A percentile compares a stretch with the other conserved stretches of the same genome.
Evolutionary conservation across 2,113 vertebrate genomes (phyloP).

Genomic region (Siniperca knerii): DNA sequence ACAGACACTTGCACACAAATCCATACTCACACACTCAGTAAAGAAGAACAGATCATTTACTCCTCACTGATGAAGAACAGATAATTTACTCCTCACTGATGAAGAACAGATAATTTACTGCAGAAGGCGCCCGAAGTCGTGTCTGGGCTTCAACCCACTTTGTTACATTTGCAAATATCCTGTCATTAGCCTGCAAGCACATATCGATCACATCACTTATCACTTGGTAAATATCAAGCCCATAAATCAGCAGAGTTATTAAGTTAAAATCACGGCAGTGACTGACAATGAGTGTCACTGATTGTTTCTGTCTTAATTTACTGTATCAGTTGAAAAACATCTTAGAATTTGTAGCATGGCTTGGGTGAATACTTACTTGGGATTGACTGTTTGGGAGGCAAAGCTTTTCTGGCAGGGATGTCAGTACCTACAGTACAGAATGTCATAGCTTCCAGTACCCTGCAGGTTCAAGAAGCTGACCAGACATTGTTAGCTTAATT

Average conservation of each 20-base stretch:
- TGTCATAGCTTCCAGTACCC: constrained; percentile 9
- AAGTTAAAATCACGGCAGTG: constrained; percentile 36
- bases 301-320: neutral
- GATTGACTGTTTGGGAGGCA: neutral
- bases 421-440: neutral
- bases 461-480: constrained; percentile 17
- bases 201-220: constrained; percentile 35
- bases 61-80: neutral
- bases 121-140: constrained; percentile 2
- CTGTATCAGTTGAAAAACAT: constrained; percentile 5
- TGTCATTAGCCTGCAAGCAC: constrained; percentile 3
- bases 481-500: constrained; percentile 35
- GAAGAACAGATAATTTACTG: constrained; percentile 19
- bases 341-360: neutral
- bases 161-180: constrained; percentile 20
- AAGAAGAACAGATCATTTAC: constrained; percentile 1
- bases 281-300: neutral
- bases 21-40: neutral
- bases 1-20: constrained; percentile 9
- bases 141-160: constrained; percentile 14
- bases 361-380: neutral
- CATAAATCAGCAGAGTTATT: constrained; percentile 51
- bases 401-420: neutral
- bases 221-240: constrained; percentile 11
- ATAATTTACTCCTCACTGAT: constrained; percentile 4